These are phyloP conservation scores for Sapajus apella DNA, from an alignment of 2,113 vertebrate species.

Conservation along the genomic window DNA sequence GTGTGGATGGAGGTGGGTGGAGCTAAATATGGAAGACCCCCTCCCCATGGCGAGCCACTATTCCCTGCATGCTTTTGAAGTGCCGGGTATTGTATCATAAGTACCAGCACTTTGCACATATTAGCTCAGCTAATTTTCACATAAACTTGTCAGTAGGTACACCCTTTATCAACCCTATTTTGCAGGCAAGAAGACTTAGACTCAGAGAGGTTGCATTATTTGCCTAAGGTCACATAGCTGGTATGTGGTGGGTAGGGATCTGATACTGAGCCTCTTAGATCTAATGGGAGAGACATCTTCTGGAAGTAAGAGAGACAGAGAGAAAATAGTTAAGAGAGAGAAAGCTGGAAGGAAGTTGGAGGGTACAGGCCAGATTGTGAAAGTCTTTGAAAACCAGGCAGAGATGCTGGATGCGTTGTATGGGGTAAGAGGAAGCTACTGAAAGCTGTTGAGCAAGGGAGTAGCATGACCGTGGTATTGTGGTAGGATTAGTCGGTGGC, in stretches of 20 bases:
- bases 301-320: not conserved
- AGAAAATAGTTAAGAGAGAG: not conserved
- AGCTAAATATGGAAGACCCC: not conserved
- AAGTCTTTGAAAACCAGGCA: not conserved
- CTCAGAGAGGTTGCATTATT: not conserved
- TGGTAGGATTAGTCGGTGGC: not conserved
- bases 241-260: not conserved
- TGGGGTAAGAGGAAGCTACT: not conserved
- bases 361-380: not conserved
- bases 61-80: not conserved
- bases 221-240: not conserved
- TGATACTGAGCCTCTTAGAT: not conserved
- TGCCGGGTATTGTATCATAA: not conserved
- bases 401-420: not conserved
- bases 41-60: not conserved
- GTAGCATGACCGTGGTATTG: not conserved
- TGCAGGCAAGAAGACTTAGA: slow-evolving; percentile 14
- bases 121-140: not conserved
- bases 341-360: not conserved
- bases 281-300: not conserved
- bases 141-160: not conserved
- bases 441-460: not conserved
- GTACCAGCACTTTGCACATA: not conserved
- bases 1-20: not conserved
- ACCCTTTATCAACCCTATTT: not conserved